A percentile compares a stretch with the other conserved stretches of the same genome.
These are phyloP conservation scores for Saturnia japonica DNA, from an alignment of 2,888 invertebrate species.

Conservation along the genomic window DNA sequence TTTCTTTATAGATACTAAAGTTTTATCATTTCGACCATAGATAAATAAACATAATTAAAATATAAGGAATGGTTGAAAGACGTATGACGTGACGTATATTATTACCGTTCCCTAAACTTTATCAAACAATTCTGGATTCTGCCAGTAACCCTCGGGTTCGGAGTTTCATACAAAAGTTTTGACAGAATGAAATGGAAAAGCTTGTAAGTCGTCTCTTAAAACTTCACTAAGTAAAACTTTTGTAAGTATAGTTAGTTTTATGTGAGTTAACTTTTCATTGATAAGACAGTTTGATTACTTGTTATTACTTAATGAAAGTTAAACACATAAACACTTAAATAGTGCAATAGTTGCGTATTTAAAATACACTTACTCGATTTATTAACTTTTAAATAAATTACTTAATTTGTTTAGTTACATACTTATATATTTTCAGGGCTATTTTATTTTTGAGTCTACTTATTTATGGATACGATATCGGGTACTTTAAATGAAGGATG, in stretches of 20 bases:
- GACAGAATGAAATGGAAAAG: conserved; percentile 8
- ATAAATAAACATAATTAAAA: neutral
- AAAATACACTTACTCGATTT: no score
- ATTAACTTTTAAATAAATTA: no score
- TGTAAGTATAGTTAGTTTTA: neutral
- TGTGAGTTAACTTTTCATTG: neutral
- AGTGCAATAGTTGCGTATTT: no score
- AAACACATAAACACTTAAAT: no score
- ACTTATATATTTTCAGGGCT: no score
- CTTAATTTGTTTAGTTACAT: no score
- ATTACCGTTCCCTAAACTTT: neutral
- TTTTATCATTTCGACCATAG: neutral
- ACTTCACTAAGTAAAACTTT: conserved; percentile 2
- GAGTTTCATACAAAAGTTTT: neutral
- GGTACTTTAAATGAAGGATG: no score
- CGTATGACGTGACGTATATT: neutral
- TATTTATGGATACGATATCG: no score
- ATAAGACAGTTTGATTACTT: neutral
- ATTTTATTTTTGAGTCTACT: no score
- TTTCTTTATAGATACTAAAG: neutral
- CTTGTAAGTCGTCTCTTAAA: neutral
- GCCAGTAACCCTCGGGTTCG: neutral
- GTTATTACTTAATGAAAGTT: no score
- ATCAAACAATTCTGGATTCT: neutral
- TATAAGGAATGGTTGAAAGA: neutral